Evolutionary conservation across 2,113 vertebrate genomes (phyloP), one percentile per base, ranked within the genome.

Genomic region (Salvelinus sp.): DNA sequence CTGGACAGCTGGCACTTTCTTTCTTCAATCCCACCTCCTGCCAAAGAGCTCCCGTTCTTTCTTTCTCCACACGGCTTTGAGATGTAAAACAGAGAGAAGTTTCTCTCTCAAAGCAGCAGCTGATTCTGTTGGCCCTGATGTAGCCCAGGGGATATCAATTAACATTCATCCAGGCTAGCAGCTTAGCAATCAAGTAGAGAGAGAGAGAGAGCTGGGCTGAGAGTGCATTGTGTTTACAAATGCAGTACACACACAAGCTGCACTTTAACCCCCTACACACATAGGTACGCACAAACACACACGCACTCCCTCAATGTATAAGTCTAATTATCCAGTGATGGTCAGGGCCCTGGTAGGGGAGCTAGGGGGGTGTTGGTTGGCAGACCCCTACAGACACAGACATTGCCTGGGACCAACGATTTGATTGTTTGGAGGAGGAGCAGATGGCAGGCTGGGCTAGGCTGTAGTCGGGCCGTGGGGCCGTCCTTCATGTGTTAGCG

Each of bases 381-480:
- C 63, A 77, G 47, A 44, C 13, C 48, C 64, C 83, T 76, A 73
- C 75, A 82, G 79, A 81, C 72, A 25, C 70, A 80, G 81, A 84
- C 78, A 5, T 18, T 2, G 23, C 79, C 82, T 79, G 76, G 82
- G 82, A 76, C 82, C 81, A 87, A 67, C 84, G 79, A 87, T 89
- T 87, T 86, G 76, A 90, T 89, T 91, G 89, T 89, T 44, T 44
- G 38, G 38, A 44, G 81, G 48, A 80, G 81, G 78, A 90, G 87
- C 91, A 92, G 90, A 92, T 92, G 91, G 91, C 83, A 48, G 68
- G 44, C 85, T 10, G 64, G 85, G 78, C 84, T 87, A 67, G 65
- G 63, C 28, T 60, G 70, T 13, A n/a, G 18, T 30, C 33, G 33
- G 33, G 1, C 28, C 64, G 30, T 30, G 30, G 30, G 30, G 33